Conservation (phyloP, 2,797 vertebrate genomes). For the Falco peregrinus region DNA sequence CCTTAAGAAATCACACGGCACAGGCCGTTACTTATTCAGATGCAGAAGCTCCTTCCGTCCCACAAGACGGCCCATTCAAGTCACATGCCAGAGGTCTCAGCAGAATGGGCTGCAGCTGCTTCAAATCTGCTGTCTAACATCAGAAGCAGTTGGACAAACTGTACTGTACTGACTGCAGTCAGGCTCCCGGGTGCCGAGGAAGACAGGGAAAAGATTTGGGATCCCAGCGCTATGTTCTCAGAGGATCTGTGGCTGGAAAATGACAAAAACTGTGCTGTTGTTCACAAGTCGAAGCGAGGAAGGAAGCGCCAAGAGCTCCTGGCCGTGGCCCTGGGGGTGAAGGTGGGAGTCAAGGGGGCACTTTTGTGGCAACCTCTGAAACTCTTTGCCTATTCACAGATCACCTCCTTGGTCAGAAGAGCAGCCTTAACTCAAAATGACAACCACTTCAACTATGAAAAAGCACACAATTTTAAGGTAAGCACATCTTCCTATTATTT, state of each 20-base stretch:
- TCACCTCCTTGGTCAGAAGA: conserved; percentile 90
- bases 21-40: conserved; percentile 83
- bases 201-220: conserved; percentile 81
- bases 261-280: conserved; percentile 80
- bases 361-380: conserved; percentile 96
- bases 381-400: conserved; percentile 97
- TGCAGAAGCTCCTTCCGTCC: conserved; percentile 82
- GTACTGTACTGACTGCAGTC: conserved; percentile 41
- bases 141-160: conserved; percentile 75
- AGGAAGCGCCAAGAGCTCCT: conserved; percentile 91
- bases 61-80: conserved; percentile 83
- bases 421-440: conserved; percentile 90
- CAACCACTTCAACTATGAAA: conserved; percentile 95
- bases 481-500: conserved; percentile 51
- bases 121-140: conserved; percentile 80
- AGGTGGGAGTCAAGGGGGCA: conserved; percentile 86
- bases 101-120: conserved; percentile 84
- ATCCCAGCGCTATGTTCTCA: conserved; percentile 74
- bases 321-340: conserved; percentile 91
- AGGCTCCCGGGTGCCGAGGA: conserved; percentile 70
- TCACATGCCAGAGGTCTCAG: conserved; percentile 83
- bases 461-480: conserved; percentile 99
- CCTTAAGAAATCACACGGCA: conserved; percentile 84
- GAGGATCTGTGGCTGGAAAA: conserved; percentile 79
- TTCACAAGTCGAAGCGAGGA: conserved; percentile 84